Base-by-base conservation (phyloP, 2,888 invertebrate genomes). In the Pammene fasciana region DNA sequence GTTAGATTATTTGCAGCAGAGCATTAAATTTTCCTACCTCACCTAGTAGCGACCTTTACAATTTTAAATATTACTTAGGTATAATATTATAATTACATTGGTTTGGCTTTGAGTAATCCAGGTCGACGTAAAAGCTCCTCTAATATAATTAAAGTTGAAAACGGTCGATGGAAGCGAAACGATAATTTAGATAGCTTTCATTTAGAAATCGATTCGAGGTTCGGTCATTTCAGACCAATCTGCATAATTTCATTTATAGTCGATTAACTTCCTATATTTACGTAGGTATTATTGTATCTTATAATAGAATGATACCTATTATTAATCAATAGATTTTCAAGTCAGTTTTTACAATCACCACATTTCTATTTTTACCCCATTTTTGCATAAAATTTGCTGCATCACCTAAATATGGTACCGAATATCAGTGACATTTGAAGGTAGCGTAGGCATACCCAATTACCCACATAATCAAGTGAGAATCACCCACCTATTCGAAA, bases 71-170 rank as follows among this genome's bases (percentile, higher is more conserved):
- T 55, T 41, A 68, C 56, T 26, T 68, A 68, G 50, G 62, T 56
- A 62, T 56, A 52, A n/a, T n/a, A n/a, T n/a, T n/a, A n/a, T 34
- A 60, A 67, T 14, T 11, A 50, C 10, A 57, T 61, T 60, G 45
- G 13, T 54, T 65, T 57, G 50, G 48, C 46, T 48, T 14, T 45
- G 55, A 36, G 14, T 36, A 55, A 54, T 61, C 34, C 52, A 26
- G 67, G 34, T 46, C 41, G 62, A 68, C 56, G 55, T 62, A 43
- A 62, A 67, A 68, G 46, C 56, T 67, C 34, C n/a, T 9, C n/a
- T n/a, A n/a, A n/a, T 48, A 34, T n/a, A 34, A 50, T 10, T 43
- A 38, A 9, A 38, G 16, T 48, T 62, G 43, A 56, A 43, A 55
- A 46, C 56, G 56, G 50, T 45, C 45, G 34, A 52, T 57, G 45